A percentile compares a stretch with the other conserved stretches of the same genome.
phyloP scores from a whole-genome alignment of 23 tunicate species.

The Aplidium turbinatum region DNA sequence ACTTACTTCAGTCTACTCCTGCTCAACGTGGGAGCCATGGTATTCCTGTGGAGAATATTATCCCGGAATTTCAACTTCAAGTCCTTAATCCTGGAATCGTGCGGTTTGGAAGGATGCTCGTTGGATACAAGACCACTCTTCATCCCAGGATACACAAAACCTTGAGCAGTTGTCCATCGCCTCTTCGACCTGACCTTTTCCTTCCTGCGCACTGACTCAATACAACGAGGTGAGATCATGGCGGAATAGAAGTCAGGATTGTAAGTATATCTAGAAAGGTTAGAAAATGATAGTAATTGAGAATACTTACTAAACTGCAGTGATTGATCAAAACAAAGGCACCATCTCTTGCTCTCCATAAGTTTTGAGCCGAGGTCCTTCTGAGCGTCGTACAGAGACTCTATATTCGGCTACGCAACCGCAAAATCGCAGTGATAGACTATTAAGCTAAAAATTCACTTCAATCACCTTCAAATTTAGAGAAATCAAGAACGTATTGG shows the following conservation, averaged over 20 bases:
- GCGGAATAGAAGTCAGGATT: constrained; percentile 67
- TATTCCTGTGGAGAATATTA: constrained; percentile 72
- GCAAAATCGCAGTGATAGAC: no score
- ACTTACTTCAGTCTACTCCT: constrained; percentile 53
- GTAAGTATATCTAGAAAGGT: constrained; percentile 61
- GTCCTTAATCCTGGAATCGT: constrained; percentile 61
- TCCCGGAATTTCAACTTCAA: constrained; percentile 67
- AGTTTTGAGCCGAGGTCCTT: no score
- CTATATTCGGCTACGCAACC: no score
- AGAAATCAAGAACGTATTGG: no score
- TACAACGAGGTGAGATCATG: constrained; percentile 61
- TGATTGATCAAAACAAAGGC: no score
- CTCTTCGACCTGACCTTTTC: constrained; percentile 41
- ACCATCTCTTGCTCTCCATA: no score
- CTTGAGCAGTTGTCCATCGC: constrained; percentile 53
- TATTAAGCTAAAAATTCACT: no score
- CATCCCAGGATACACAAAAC: constrained; percentile 70
- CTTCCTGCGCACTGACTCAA: constrained; percentile 48
- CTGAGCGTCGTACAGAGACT: no score
- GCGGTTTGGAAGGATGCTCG: constrained; percentile 51
- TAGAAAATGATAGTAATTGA: background rate
- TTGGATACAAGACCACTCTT: constrained; percentile 55
- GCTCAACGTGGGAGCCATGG: constrained; percentile 59
- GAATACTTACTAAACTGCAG: no score
- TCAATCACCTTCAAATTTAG: no score